Evolutionary conservation across 2,888 invertebrate genomes (phyloP).

Genomic region (Pecten maximus): DNA sequence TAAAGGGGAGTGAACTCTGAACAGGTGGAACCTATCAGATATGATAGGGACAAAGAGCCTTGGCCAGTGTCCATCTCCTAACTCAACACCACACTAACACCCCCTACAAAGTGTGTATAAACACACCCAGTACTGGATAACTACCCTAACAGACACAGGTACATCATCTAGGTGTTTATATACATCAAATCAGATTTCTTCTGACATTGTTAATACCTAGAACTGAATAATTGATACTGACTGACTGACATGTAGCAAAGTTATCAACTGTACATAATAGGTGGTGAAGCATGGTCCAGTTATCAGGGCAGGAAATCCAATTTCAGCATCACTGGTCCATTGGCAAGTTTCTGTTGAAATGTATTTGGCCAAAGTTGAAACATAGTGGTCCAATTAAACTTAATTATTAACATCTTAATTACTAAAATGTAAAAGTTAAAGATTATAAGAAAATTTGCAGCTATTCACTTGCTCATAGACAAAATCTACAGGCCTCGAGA

Average conservation of each 20-base stretch:
- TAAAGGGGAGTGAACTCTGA: constrained; percentile 21
- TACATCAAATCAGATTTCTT: neutral
- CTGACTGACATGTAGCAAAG: neutral
- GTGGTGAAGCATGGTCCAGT: neutral
- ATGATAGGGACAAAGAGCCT: neutral
- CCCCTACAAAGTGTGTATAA: neutral
- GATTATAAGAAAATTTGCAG: too few relatives aligned
- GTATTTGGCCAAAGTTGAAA: too few relatives aligned
- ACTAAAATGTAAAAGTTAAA: too few relatives aligned
- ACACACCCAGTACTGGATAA: neutral
- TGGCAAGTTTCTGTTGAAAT: too few relatives aligned
- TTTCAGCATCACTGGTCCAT: too few relatives aligned
- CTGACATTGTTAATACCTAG: neutral
- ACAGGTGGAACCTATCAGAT: neutral
- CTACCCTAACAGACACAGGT: neutral
- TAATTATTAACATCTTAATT: too few relatives aligned
- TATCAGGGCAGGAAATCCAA: neutral
- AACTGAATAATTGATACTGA: neutral
- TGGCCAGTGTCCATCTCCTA: neutral
- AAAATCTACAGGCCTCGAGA: too few relatives aligned
- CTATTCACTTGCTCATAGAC: too few relatives aligned
- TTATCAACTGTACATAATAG: neutral
- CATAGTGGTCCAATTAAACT: too few relatives aligned
- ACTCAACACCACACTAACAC: neutral
- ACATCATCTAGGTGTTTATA: neutral